These are phyloP conservation scores for Caretta caretta DNA, from an alignment of 2,113 vertebrate species.

Conservation along the genomic window DNA sequence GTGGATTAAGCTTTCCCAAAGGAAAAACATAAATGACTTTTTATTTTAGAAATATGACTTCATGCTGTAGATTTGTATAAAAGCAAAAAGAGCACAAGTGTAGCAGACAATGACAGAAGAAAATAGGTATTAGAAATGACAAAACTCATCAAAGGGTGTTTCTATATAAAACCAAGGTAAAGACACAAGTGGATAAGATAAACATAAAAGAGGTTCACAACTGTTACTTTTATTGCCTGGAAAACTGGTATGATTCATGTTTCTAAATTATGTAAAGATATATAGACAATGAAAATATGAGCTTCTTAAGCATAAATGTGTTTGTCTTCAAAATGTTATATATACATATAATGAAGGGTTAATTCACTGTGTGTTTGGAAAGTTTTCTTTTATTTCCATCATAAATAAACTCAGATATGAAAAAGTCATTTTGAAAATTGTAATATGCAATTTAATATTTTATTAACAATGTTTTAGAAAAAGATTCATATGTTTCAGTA, in stretches of 20 bases:
- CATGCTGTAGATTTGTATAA: neutral
- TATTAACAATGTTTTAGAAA: conserved; percentile 74
- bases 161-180: conserved; percentile 61
- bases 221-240: conserved; percentile 61
- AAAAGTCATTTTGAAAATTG: conserved; percentile 71
- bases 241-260: conserved; percentile 72
- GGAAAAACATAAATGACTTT: neutral
- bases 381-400: conserved; percentile 75
- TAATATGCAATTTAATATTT: conserved; percentile 81
- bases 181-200: conserved; percentile 47
- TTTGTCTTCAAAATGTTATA: conserved; percentile 62
- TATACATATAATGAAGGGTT: conserved; percentile 73
- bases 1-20: conserved; percentile 39
- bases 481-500: conserved; percentile 57
- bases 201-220: conserved; percentile 57
- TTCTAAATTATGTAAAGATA: conserved; percentile 75
- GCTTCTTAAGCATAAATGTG: conserved; percentile 62
- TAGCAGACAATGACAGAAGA: neutral
- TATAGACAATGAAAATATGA: conserved; percentile 71
- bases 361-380: conserved; percentile 69
- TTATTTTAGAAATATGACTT: conserved; percentile 37
- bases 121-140: neutral
- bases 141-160: conserved; percentile 22
- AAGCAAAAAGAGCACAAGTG: neutral
- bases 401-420: conserved; percentile 73